Evolutionary conservation across 2,888 invertebrate genomes (phyloP).

Genomic region (Pomacea canaliculata): DNA sequence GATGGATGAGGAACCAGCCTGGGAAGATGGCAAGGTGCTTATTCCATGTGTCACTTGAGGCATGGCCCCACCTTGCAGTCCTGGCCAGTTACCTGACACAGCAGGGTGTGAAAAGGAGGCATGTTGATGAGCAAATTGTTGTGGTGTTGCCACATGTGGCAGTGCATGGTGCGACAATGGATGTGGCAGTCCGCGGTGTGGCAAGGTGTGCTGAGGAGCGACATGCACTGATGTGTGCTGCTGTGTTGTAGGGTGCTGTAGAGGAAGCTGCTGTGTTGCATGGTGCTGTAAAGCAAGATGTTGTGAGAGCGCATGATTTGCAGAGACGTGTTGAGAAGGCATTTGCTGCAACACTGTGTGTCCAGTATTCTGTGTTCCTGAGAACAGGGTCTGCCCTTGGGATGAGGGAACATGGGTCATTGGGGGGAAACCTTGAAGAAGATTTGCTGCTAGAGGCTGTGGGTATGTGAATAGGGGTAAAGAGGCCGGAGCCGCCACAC

Average conservation of each 20-base stretch:
- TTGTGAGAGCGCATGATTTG: no score
- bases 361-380: no score
- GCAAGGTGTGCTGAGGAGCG: no score
- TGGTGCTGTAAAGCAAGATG: neutral
- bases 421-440: slow-evolving; percentile 14
- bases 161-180: no score
- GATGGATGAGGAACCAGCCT: neutral
- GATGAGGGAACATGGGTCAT: slow-evolving; percentile 19
- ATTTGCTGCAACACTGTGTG: no score
- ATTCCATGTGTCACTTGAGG: neutral
- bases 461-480: slow-evolving; percentile 20
- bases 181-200: no score
- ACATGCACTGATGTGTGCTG: no score
- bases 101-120: neutral
- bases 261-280: neutral
- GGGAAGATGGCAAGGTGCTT: neutral
- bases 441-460: slow-evolving; percentile 22
- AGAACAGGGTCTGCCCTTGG: neutral
- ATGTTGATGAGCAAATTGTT: neutral
- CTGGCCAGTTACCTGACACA: neutral
- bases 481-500: neutral
- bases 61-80: neutral
- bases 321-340: no score
- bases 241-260: neutral
- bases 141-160: no score